Base-by-base conservation (phyloP, 2,797 vertebrate genomes). In the Euthynnus affinis region DNA sequence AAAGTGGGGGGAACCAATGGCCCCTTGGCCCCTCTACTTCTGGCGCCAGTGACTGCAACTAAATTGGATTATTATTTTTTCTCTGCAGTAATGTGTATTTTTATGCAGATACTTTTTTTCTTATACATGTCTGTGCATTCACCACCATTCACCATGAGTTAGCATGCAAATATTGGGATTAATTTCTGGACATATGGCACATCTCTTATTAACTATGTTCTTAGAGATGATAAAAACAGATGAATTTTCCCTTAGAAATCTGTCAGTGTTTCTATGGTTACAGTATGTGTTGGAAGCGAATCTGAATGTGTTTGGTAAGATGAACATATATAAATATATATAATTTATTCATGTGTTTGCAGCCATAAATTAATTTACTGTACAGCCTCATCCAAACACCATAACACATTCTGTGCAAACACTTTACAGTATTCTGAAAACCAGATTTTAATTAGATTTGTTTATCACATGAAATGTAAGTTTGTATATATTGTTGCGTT, bases 301-400 rank as follows among this genome's bases (percentile, higher is more conserved):
- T 22, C 53, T 62, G 48, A 76, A 66, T 61, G 20, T 42, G 71
- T 70, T 72, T 76, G 70, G 86, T 75, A 51, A 74, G 64, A 73
- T 65, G 13, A 86, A 75, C 79, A 81, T 69, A 85, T 29, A 29
- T 4, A 29, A 3, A 29, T 29, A 29, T 29, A 29, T 29, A 29
- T 29, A n/a, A n/a, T n/a, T n/a, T n/a, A n/a, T n/a, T n/a, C n/a
- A n/a, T n/a, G n/a, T n/a, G n/a, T n/a, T n/a, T n/a, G n/a, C 27
- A 29, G 27, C 27, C 60, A 60, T 67, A 23, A 23, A 75, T 80
- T 72, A 0, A 64, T 78, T 63, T 78, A 78, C 69, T 62, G 37
- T 29, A 71, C 60, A 72, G 58, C 49, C 18, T n/a, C 23, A 63
- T 68, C 20, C 4, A 56, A 42, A 55, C 55, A 55, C 13, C 9